These are phyloP conservation scores for Dasypus novemcinctus DNA, from an alignment of 2,113 vertebrate genomes.

Conservation along the genomic window DNA sequence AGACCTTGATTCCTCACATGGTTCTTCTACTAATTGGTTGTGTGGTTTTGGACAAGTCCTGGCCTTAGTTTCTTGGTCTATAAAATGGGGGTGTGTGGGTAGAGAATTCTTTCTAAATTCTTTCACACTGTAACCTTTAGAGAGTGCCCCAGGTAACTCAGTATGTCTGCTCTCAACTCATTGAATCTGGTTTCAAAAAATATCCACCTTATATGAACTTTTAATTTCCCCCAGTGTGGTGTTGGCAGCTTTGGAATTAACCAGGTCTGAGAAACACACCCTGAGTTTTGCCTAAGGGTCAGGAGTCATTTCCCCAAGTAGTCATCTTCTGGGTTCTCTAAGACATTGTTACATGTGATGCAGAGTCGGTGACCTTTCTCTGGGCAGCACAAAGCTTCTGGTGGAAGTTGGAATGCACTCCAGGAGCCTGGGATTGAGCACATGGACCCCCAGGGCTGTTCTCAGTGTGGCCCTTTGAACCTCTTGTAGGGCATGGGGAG, in stretches of 20 bases:
- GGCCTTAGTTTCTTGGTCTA: neutral
- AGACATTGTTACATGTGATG: neutral
- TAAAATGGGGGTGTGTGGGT: neutral
- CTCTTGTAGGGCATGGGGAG: neutral
- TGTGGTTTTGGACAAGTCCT: neutral
- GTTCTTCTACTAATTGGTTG: neutral
- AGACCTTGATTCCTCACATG: neutral
- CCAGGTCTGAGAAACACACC: neutral
- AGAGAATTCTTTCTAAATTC: neutral
- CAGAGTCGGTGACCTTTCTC: neutral
- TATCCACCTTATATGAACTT: neutral
- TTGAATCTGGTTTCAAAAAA: neutral
- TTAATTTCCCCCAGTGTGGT: neutral
- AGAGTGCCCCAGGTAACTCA: neutral
- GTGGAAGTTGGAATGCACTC: neutral
- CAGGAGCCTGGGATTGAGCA: neutral
- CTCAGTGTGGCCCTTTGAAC: neutral
- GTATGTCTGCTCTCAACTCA: neutral
- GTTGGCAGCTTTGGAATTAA: neutral
- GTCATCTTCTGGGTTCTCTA: neutral
- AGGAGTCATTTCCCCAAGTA: neutral
- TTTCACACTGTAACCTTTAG: neutral
- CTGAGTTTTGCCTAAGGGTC: neutral
- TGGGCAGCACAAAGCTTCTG: neutral
- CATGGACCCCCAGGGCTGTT: neutral